phyloP scores from a whole-genome alignment of 2,113 vertebrate species.

The Archocentrus centrarchus region DNA sequence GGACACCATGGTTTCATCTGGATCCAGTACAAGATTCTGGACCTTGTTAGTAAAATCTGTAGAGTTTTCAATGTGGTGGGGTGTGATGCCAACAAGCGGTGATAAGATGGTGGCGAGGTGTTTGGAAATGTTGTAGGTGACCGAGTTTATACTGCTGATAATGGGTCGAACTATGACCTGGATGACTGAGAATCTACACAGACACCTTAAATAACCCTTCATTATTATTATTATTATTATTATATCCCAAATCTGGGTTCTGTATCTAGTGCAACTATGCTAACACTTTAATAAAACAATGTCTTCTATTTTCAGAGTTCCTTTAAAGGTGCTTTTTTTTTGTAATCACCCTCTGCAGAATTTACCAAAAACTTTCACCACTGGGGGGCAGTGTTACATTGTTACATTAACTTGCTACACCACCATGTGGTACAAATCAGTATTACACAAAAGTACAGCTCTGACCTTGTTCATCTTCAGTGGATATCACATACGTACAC shows the following conservation, averaged over 20 bases:
- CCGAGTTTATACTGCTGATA: no score
- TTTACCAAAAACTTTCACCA: background rate
- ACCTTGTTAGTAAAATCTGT: no score
- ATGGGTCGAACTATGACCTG: no score
- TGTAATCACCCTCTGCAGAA: background rate
- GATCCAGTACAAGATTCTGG: no score
- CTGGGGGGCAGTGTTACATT: background rate
- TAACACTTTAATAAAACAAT: background rate
- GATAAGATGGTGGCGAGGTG: no score
- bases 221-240: background rate
- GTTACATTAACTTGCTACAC: no score
- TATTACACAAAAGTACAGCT: background rate
- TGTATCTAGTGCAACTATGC: rapidly evolving
- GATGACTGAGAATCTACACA: no score
- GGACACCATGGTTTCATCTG: no score
- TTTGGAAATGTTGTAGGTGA: no score
- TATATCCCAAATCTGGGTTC: background rate
- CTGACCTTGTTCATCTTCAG: rapidly evolving
- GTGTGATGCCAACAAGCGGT: no score
- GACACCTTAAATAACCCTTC: background rate
- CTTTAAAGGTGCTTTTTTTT: background rate
- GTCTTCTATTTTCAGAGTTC: background rate
- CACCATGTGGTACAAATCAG: no score
- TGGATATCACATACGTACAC: background rate
- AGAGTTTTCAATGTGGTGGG: no score